A percentile compares a stretch with the other conserved stretches of the same genome.
Evolutionary conservation across 2,113 vertebrate genomes (phyloP).

Genomic region (Syngnathus typhle): DNA sequence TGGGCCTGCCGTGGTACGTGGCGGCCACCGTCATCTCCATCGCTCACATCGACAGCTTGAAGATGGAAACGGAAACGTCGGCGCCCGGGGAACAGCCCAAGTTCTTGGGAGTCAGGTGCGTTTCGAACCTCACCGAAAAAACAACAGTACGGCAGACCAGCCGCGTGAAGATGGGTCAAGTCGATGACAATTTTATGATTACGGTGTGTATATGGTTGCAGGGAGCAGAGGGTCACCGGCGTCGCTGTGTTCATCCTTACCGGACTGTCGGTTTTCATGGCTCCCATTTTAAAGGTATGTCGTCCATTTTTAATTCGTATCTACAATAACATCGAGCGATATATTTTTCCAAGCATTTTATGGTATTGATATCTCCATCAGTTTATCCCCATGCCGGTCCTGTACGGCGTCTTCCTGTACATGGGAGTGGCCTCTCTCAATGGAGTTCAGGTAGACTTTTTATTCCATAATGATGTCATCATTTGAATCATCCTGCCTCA

Average conservation of each 20-base stretch:
- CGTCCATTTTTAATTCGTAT: too few relatives aligned
- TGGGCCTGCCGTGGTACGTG: slow-evolving; percentile 97
- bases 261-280: slow-evolving; percentile 97
- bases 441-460: slow-evolving; percentile 69
- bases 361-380: slow-evolving; percentile 8
- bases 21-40: slow-evolving; percentile 98
- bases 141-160: too few relatives aligned
- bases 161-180: not conserved
- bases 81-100: slow-evolving; percentile 96
- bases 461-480: not conserved
- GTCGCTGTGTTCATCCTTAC: slow-evolving; percentile 89
- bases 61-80: slow-evolving; percentile 98
- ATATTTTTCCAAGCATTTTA: too few relatives aligned
- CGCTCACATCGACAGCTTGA: slow-evolving; percentile 96
- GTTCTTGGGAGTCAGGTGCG: slow-evolving; percentile 93
- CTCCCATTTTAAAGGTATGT: slow-evolving; percentile 95
- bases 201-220: slow-evolving; percentile 57
- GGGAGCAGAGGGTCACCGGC: slow-evolving; percentile 94
- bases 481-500: not conserved
- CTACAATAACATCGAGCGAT: too few relatives aligned
- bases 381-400: slow-evolving; percentile 77
- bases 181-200: not conserved
- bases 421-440: slow-evolving; percentile 77
- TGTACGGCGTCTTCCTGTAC: slow-evolving; percentile 76
- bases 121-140: not conserved